Percentiles rank a stretch among this genome's conserved stretches.
These are phyloP conservation scores for Lasioglossum vierecki DNA, from an alignment of 2,888 invertebrate species.

Conservation along the genomic window DNA sequence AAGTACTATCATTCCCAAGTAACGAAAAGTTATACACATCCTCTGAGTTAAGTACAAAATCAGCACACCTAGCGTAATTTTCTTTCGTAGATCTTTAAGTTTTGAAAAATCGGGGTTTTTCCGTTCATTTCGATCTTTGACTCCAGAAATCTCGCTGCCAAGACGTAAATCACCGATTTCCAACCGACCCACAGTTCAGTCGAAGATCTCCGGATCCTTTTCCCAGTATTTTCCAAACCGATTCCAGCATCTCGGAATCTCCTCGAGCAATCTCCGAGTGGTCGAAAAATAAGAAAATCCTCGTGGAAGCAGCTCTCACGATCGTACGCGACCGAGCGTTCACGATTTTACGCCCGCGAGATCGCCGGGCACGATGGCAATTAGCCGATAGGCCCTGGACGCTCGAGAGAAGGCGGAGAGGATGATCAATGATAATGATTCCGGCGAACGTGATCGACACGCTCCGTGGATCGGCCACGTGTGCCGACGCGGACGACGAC, in stretches of 20 bases:
- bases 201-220: not conserved
- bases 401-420: conserved; percentile 62
- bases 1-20: no score
- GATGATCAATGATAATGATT: conserved; percentile 82
- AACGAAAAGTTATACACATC: not conserved
- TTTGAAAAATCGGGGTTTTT: not conserved
- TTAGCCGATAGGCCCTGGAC: conserved; percentile 70
- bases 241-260: conserved; percentile 27
- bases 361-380: conserved; percentile 69
- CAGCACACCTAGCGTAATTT: no score
- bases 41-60: no score
- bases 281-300: conserved; percentile 17
- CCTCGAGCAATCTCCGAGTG: not conserved
- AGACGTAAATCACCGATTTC: not conserved
- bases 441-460: conserved; percentile 80
- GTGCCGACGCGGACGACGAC: conserved; percentile 58
- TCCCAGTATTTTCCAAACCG: not conserved
- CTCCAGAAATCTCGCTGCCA: not conserved
- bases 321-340: conserved; percentile 49
- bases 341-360: conserved; percentile 67
- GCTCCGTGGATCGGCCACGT: conserved; percentile 74
- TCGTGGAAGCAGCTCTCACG: conserved; percentile 39
- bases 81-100: no score
- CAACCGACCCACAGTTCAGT: not conserved
- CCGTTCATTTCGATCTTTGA: not conserved